Evolutionary conservation across 2,113 vertebrate species (phyloP), one percentile per base, ranked within the genome.

Genomic region (Gasterosteus nipponicus): DNA sequence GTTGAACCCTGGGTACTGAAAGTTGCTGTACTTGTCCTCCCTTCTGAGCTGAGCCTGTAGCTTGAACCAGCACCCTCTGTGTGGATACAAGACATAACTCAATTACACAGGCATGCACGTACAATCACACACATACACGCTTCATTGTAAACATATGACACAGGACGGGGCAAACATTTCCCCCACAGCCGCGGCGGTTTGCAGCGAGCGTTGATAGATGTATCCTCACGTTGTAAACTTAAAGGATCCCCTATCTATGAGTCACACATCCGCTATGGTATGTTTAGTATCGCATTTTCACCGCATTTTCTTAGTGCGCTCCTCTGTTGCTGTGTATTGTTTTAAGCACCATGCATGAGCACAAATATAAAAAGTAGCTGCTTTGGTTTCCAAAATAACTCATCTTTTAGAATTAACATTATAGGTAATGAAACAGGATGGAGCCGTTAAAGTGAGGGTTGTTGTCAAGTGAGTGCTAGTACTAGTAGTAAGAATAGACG

Each of bases 61-160:
- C 92, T 86, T 98, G 97, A 86, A 98, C 96, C 95, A 98, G 92
- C 91, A 97, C 96, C 88, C 96, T 96, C 98, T 99, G 94, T 87
- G 90, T 87, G 79, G 87, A 93, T 89, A 92, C 85, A 87, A 91
- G 85, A 90, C 85, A 91, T 84, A 83, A 75, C 86, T 89, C 69
- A 63, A 87, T 91, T 89, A 92, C 84, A 91, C 73, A 77, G 75
- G 78, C 78, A 81, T 79, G 78, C 72, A 85, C 15, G 49, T 51
- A 67, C 86, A 82, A 22, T 68, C 51, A 89, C 75, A 87, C 53
- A 78, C 38, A 62, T 35, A 85, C 79, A 83, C 78, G 80, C 63
- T 70, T 69, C 29, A 68, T 53, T 75, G 53, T 70, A 59, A 84
- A 81, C 69, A 80, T 22, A 46, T 58, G 53, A 44, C 58, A 89